Conservation (phyloP, 2,888 invertebrate species). For the Rhyacophila evoluta region DNA sequence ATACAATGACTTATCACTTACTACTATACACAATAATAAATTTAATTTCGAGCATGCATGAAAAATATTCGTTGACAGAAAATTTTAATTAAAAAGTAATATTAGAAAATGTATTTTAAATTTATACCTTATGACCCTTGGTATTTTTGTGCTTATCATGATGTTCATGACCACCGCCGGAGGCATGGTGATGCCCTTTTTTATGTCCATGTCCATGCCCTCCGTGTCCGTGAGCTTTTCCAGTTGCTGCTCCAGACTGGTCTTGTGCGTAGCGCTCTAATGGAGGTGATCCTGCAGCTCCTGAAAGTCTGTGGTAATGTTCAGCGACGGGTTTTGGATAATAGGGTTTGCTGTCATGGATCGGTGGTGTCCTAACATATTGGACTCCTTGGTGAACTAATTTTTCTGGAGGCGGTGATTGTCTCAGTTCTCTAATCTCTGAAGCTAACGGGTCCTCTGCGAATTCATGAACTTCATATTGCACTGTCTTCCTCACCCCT, state of each 20-base stretch:
- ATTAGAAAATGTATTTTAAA: too few species aligned
- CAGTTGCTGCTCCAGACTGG: constrained; percentile 52
- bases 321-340: constrained; percentile 55
- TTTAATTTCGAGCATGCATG: too few species aligned
- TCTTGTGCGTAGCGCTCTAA: constrained; percentile 57
- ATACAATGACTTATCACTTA: not conserved
- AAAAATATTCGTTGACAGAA: too few species aligned
- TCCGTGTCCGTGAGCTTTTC: constrained; percentile 43
- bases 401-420: constrained; percentile 34
- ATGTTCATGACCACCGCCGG: constrained; percentile 70
- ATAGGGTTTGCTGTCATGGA: not conserved
- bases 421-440: constrained; percentile 20
- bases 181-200: constrained; percentile 61
- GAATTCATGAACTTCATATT: constrained; percentile 50
- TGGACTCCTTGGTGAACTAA: constrained; percentile 44
- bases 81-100: too few species aligned
- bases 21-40: too few species aligned
- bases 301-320: constrained; percentile 64
- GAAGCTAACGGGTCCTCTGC: constrained; percentile 36
- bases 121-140: constrained; percentile 46
- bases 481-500: constrained; percentile 25
- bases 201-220: constrained; percentile 59
- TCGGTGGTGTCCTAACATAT: constrained; percentile 35
- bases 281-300: constrained; percentile 57
- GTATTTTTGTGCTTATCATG: constrained; percentile 58